These are phyloP conservation scores for Drosophila sordidapex DNA, from an alignment of 2,888 invertebrate genomes.

Conservation along the genomic window DNA sequence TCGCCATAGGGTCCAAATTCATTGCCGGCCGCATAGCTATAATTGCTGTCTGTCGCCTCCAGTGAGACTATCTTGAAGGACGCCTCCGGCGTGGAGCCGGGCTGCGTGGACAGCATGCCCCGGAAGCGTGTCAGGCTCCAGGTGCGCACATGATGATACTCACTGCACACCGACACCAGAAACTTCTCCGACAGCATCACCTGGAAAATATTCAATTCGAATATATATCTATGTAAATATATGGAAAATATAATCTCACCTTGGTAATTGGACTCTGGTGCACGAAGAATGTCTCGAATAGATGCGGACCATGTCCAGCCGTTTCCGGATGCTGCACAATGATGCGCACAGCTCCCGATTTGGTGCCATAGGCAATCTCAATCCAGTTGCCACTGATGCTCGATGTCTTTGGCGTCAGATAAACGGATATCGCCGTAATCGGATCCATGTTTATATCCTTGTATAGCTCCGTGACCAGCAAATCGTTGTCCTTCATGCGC, in stretches of 20 bases:
- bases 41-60: slow-evolving; percentile 88
- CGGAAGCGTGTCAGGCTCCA: slow-evolving; percentile 99
- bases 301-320: slow-evolving; percentile 98
- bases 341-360: slow-evolving; percentile 97
- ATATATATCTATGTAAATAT: background rate
- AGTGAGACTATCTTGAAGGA: slow-evolving; percentile 91
- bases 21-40: slow-evolving; percentile 88
- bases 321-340: slow-evolving; percentile 99
- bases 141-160: slow-evolving; percentile 98
- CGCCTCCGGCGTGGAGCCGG: slow-evolving; percentile 98
- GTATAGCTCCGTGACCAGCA: slow-evolving; percentile 98
- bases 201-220: slow-evolving; percentile 83
- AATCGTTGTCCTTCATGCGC: slow-evolving; percentile 99
- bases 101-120: slow-evolving; percentile 99
- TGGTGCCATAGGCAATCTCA: slow-evolving; percentile 99
- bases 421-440: slow-evolving; percentile 99
- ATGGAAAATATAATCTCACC: slow-evolving; percentile 85
- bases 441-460: slow-evolving; percentile 97
- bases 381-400: slow-evolving; percentile 99
- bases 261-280: slow-evolving; percentile 98
- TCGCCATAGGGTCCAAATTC: slow-evolving; percentile 97
- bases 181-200: slow-evolving; percentile 97
- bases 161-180: slow-evolving; percentile 97
- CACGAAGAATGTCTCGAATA: slow-evolving; percentile 99
- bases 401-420: slow-evolving; percentile 99